Base-by-base conservation (phyloP, 2,888 invertebrate genomes). In the Ephialtes manifestator region DNA sequence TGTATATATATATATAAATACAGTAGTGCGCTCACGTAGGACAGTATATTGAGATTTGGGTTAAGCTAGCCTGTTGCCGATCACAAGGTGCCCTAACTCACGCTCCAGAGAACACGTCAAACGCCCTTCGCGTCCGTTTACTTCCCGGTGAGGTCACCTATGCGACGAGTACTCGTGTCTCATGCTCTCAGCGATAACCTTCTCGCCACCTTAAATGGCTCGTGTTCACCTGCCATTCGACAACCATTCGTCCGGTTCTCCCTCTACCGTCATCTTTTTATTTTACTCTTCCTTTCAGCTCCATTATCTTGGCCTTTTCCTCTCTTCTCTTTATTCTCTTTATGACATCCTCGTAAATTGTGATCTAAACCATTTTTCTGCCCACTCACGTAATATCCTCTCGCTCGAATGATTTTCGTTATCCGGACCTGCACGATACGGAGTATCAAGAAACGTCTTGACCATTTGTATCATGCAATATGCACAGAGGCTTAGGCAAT, bases 111-210 rank as follows among this genome's bases (percentile, higher is more conserved):
- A 31, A 74, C 74, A 74, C 74, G 60, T 74, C 74, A 60, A 74
- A 74, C 60, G 74, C 58, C 58, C 72, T 58, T 46, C 28, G 58
- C n/a, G 74, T 60, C 74, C 60, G 74, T 74, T 60, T 46, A 74
- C 43, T 74, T 31, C n/a, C 43, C 46, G 58, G 46, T 60, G 60
- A 28, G 58, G 74, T 60, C 74, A 74, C 60, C 46, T 60, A 46
- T 74, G 74, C 60, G 46, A 74, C 74, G 74, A 74, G 74, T 43
- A 74, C 46, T 74, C 60, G 74, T 31, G 74, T 74, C 58, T 46
- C n/a, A 39, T 20, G 28, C 46, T 60, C 43, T 46, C 13, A 28
- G 74, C 58, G 74, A 74, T 74, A 74, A 74, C 58, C 74, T 46
- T 7, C 43, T 24, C 28, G 39, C 60, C 74, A 43, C 43, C 74